These are phyloP conservation scores for Drosophila nasuta DNA, from an alignment of 1,140 invertebrate genomes.

Conservation along the genomic window DNA sequence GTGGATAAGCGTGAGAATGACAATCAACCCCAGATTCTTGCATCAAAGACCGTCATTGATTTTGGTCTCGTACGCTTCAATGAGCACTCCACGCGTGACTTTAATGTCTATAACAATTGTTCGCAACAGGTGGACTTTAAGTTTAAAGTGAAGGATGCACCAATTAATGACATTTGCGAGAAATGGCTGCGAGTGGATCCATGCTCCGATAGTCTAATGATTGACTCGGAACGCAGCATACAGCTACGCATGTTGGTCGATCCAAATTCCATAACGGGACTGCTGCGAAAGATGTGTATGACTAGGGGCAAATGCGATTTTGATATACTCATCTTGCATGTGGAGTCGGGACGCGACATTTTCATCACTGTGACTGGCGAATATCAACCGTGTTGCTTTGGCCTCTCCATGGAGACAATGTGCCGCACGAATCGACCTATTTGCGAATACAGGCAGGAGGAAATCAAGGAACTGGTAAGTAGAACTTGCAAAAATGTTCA, in stretches of 20 bases:
- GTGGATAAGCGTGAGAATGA: conserved; percentile 98
- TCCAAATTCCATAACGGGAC: conserved; percentile 49
- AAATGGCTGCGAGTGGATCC: conserved; percentile 97
- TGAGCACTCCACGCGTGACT: conserved; percentile 90
- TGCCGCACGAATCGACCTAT: conserved; percentile 94
- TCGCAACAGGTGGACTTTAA: conserved; percentile 96
- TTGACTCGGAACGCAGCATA: conserved; percentile 72
- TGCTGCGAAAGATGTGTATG: conserved; percentile 84
- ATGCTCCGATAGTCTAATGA: conserved; percentile 86
- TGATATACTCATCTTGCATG: conserved; percentile 97
- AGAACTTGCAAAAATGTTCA: too few relatives aligned
- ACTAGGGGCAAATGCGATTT: conserved; percentile 93
- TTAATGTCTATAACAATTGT: conserved; percentile 97
- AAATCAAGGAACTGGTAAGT: conserved; percentile 91
- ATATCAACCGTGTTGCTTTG: conserved; percentile 96
- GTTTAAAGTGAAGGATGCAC: conserved; percentile 97
- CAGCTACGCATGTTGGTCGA: conserved; percentile 67
- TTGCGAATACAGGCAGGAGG: conserved; percentile 90
- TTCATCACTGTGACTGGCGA: conserved; percentile 96
- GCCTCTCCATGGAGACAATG: conserved; percentile 95
- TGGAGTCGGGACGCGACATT: conserved; percentile 98
- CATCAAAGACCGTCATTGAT: conserved; percentile 95
- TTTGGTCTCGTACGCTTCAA: conserved; percentile 94
- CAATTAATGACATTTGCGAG: conserved; percentile 89
- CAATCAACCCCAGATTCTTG: conserved; percentile 96